phyloP scores from a whole-genome alignment of 2,113 vertebrate species.

The Coreoperca whiteheadi region DNA sequence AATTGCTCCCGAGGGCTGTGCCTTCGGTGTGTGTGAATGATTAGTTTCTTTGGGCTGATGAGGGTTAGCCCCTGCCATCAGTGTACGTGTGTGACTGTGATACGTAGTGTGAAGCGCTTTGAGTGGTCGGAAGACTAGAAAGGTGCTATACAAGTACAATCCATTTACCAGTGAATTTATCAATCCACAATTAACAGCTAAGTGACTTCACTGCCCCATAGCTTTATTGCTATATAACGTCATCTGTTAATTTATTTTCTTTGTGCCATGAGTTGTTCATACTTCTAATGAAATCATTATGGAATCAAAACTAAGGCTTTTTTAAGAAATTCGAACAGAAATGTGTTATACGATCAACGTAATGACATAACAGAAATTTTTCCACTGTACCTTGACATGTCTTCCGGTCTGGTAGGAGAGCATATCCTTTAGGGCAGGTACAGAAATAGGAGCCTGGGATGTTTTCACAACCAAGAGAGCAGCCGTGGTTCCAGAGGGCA shows the following conservation, averaged over 20 bases:
- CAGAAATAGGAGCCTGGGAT: conserved; percentile 94
- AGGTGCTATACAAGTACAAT: no score
- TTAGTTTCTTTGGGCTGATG: no score
- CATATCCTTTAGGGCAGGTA: conserved; percentile 91
- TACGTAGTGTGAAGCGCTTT: no score
- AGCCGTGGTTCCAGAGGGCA: conserved; percentile 92
- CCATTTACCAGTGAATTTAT: neutral
- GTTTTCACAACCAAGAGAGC: conserved; percentile 95
- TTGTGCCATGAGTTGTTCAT: neutral
- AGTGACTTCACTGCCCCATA: neutral
- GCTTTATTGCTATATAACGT: neutral
- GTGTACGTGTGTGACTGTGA: no score
- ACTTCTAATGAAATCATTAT: neutral
- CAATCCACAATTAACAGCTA: neutral
- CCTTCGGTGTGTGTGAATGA: no score
- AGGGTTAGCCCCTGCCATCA: no score
- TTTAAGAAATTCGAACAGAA: neutral
- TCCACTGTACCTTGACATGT: conserved; percentile 86
- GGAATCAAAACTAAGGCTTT: neutral
- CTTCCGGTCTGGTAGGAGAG: conserved; percentile 91
- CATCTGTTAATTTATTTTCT: neutral
- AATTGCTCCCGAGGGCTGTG: no score
- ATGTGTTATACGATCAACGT: neutral
- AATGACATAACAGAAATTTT: neutral
- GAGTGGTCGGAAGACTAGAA: no score